A percentile compares a stretch with the other conserved stretches of the same genome.
Conservation (phyloP, 2,797 vertebrate genomes). For the Sebastes elongatus region DNA sequence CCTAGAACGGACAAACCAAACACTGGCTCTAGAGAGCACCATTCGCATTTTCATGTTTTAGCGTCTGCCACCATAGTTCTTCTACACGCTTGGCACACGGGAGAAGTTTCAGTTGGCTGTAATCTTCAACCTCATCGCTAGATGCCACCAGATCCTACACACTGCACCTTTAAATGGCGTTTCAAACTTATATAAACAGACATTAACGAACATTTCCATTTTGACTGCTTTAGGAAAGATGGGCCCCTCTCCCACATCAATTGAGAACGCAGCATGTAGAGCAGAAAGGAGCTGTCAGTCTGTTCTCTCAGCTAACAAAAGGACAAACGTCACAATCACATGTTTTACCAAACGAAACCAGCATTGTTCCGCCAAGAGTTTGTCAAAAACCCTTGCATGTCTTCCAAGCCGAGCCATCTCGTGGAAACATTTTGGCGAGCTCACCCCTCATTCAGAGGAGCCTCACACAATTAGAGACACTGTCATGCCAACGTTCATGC, state of each 20-base stretch:
- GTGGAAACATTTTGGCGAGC: neutral
- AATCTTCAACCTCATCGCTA: too few species aligned
- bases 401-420: neutral
- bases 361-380: neutral
- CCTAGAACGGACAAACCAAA: too few species aligned
- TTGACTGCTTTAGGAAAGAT: neutral
- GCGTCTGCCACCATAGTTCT: too few species aligned
- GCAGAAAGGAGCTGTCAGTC: neutral
- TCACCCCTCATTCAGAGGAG: neutral
- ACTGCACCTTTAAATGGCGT: neutral
- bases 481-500: slow-evolving; percentile 19
- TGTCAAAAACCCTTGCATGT: neutral
- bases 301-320: slow-evolving; percentile 2
- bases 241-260: neutral
- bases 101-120: too few species aligned
- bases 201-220: neutral
- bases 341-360: neutral
- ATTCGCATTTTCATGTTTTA: too few species aligned
- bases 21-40: too few species aligned
- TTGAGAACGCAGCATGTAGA: neutral
- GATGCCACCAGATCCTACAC: neutral
- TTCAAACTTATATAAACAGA: neutral
- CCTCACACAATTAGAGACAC: neutral
- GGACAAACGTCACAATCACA: neutral
- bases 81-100: too few species aligned